These are phyloP conservation scores for Bovichtus variegatus DNA, from an alignment of 2,797 vertebrate species.

Conservation along the genomic window DNA sequence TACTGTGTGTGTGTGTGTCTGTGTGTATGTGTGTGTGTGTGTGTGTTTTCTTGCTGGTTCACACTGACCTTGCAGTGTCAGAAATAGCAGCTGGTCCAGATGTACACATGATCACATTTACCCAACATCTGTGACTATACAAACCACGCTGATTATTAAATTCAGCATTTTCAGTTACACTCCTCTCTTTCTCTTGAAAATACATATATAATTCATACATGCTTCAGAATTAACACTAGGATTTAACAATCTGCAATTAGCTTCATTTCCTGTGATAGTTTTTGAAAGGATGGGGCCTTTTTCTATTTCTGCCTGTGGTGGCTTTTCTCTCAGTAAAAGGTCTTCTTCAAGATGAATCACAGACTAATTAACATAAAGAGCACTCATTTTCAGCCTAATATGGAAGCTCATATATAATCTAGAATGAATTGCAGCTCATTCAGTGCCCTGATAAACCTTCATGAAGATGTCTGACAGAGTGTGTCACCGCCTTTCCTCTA, in stretches of 20 bases:
- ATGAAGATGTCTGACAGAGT: constrained; percentile 78
- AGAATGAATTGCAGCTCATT: constrained; percentile 84
- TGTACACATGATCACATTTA: background rate
- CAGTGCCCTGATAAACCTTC: constrained; percentile 53
- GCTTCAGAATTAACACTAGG: too few relatives aligned
- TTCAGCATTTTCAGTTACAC: too few relatives aligned
- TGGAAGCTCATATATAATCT: constrained; percentile 81
- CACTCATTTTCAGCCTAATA: constrained; percentile 42
- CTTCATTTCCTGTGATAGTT: too few relatives aligned
- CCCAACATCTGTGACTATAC: background rate
- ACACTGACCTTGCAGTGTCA: background rate
- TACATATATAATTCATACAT: too few relatives aligned
- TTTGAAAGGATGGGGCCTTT: constrained; percentile 49
- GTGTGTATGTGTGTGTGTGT: background rate
- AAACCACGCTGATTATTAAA: too few relatives aligned
- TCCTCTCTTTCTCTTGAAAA: too few relatives aligned
- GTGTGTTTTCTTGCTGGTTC: background rate
- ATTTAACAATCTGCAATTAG: too few relatives aligned
- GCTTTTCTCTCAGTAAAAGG: constrained; percentile 67
- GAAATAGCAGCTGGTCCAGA: background rate
- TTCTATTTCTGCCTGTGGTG: constrained; percentile 53
- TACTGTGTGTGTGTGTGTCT: background rate
- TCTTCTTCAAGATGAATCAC: constrained; percentile 70
- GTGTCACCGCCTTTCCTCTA: too few relatives aligned
- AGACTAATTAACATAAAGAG: constrained; percentile 80